phyloP scores from a whole-genome alignment of 2,113 vertebrate genomes.

The Xiphophorus maculatus region DNA sequence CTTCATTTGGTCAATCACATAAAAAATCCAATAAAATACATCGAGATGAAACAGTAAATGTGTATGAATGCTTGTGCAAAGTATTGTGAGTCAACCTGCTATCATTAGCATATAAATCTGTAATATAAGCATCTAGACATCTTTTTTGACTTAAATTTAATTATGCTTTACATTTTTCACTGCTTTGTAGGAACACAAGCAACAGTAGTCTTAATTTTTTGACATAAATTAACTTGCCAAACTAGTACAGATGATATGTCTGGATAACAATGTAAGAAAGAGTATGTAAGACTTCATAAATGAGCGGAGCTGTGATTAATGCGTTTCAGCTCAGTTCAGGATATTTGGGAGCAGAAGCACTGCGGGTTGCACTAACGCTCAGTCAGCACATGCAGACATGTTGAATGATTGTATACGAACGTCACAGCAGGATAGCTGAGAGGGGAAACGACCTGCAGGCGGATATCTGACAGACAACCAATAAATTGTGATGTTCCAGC shows the following conservation, averaged over 20 bases:
- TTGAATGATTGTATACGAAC: slow-evolving; percentile 16
- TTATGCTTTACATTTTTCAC: slow-evolving; percentile 45
- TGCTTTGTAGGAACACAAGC: slow-evolving; percentile 55
- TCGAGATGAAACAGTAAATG: neutral
- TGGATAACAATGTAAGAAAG: slow-evolving; percentile 65
- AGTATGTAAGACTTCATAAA: slow-evolving; percentile 66
- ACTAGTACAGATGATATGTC: slow-evolving; percentile 26
- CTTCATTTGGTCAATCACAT: neutral
- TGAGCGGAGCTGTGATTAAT: slow-evolving; percentile 75
- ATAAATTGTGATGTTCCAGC: slow-evolving; percentile 56
- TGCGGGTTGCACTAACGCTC: slow-evolving; percentile 58
- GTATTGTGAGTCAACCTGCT: no score
- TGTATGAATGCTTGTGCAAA: neutral
- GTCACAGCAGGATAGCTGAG: slow-evolving; percentile 39
- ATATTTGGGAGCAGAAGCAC: slow-evolving; percentile 37
- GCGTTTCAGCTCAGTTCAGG: slow-evolving; percentile 45
- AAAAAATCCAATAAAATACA: neutral
- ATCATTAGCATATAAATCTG: neutral
- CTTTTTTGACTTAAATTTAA: slow-evolving; percentile 64
- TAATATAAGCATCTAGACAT: slow-evolving; percentile 27
- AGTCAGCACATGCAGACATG: slow-evolving; percentile 51
- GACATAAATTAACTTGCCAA: slow-evolving; percentile 65
- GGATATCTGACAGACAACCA: slow-evolving; percentile 52
- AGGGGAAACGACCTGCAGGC: slow-evolving; percentile 35
- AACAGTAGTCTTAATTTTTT: slow-evolving; percentile 46